Evolutionary conservation across 2,888 invertebrate genomes (phyloP).

Genomic region (Agrilus cyanescens): DNA sequence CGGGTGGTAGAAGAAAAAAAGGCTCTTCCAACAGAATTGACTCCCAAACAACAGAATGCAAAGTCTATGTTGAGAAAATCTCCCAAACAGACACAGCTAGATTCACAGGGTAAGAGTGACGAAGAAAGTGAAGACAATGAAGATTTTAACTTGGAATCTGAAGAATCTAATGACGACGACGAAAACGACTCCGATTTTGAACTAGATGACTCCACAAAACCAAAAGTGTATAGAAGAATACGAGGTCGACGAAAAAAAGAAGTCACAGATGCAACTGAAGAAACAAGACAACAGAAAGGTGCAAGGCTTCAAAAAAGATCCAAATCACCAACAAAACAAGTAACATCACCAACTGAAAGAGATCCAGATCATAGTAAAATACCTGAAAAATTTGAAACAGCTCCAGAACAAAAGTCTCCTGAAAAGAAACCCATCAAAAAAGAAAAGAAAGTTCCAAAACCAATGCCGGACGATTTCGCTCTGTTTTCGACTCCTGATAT

Average conservation of each 20-base stretch:
- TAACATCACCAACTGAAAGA: conserved; percentile 8
- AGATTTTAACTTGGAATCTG: conserved; percentile 35
- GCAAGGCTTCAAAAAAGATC: conserved; percentile 11
- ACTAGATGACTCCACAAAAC: conserved; percentile 22
- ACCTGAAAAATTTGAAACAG: conserved; percentile 12
- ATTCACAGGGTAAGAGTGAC: conserved; percentile 4
- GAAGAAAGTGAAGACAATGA: conserved; percentile 46
- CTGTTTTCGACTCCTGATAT: conserved; percentile 71
- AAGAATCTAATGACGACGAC: conserved; percentile 27
- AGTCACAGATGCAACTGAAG: conserved; percentile 6
- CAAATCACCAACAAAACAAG: conserved; percentile 4
- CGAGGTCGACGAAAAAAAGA: conserved; percentile 18
- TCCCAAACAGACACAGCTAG: not conserved
- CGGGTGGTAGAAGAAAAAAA: not conserved
- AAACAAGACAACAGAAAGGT: conserved; percentile 8
- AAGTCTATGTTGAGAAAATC: conserved; percentile 19
- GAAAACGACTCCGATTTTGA: conserved; percentile 43
- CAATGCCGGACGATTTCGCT: conserved; percentile 50
- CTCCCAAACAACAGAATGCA: conserved; percentile 25
- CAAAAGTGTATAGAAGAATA: conserved; percentile 20
- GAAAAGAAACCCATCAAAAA: conserved; percentile 29
- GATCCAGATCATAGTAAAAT: conserved; percentile 18
- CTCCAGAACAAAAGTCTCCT: conserved; percentile 18
- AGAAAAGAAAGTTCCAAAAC: conserved; percentile 39
- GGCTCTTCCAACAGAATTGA: conserved; percentile 4